Evolutionary conservation across 2,113 vertebrate species (phyloP).

Genomic region (Parotia lawesii): DNA sequence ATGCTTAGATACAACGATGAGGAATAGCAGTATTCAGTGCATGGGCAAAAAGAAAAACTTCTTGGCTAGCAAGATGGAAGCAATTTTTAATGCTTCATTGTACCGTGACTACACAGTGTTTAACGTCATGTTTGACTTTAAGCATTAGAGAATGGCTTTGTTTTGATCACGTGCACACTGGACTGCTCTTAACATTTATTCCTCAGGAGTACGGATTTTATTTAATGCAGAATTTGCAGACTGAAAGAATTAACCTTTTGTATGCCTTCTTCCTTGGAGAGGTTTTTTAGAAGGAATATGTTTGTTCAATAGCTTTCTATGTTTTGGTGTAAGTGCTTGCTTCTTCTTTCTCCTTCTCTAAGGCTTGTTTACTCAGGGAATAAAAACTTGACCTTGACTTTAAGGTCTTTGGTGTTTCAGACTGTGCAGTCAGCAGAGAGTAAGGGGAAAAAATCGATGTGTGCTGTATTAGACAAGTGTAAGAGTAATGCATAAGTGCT

Average conservation of each 20-base stretch:
- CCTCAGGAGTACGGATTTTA: slow-evolving; percentile 19
- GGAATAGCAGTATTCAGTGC: neutral
- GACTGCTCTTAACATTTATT: slow-evolving; percentile 32
- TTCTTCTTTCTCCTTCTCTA: neutral
- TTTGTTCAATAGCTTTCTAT: slow-evolving; percentile 35
- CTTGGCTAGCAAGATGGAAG: neutral
- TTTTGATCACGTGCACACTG: neutral
- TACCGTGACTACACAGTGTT: neutral
- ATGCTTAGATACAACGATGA: neutral
- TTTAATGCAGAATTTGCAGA: slow-evolving; percentile 33
- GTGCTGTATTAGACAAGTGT: slow-evolving; percentile 67
- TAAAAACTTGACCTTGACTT: slow-evolving; percentile 75
- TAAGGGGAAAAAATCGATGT: slow-evolving; percentile 73
- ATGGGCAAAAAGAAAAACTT: neutral
- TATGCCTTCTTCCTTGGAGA: neutral
- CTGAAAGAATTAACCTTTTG: neutral
- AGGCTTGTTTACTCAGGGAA: slow-evolving; percentile 68
- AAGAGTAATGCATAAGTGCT: slow-evolving; percentile 60
- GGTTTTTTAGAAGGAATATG: neutral
- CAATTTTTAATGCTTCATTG: neutral
- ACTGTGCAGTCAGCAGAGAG: slow-evolving; percentile 72
- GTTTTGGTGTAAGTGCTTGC: neutral
- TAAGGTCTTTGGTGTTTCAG: slow-evolving; percentile 73
- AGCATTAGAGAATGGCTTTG: neutral
- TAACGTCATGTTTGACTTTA: neutral